These are phyloP conservation scores for Zaprionus taronus DNA, from an alignment of 1,140 invertebrate genomes.

Conservation along the genomic window DNA sequence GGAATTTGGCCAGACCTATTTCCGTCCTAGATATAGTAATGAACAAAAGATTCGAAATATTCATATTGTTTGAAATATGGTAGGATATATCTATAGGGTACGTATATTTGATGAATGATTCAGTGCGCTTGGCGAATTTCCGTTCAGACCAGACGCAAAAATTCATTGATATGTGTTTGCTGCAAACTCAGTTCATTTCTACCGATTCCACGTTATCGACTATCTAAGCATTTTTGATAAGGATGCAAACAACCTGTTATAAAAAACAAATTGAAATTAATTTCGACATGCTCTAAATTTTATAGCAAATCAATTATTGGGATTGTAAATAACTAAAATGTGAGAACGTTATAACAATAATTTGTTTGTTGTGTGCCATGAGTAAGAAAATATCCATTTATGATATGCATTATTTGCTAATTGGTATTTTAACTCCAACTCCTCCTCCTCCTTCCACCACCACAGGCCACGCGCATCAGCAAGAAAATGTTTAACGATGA, in stretches of 20 bases:
- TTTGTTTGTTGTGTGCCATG: not conserved
- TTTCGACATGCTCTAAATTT: slow-evolving; percentile 18
- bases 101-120: slow-evolving; percentile 1
- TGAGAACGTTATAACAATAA: not conserved
- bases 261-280: not conserved
- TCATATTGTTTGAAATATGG: not conserved
- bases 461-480: slow-evolving; percentile 72
- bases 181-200: not conserved
- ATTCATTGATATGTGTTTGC: slow-evolving; percentile 16
- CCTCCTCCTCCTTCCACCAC: slow-evolving; percentile 33
- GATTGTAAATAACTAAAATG: slow-evolving; percentile 15
- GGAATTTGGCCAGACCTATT: not conserved
- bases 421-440: slow-evolving; percentile 39
- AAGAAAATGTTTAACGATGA: slow-evolving; percentile 74
- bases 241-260: slow-evolving; percentile 7
- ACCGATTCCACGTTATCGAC: not conserved
- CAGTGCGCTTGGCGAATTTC: not conserved
- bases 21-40: not conserved
- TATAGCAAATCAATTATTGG: slow-evolving; percentile 17
- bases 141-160: not conserved
- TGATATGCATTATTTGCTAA: slow-evolving; percentile 38
- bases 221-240: slow-evolving; percentile 17
- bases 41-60: not conserved
- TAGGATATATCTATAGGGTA: not conserved
- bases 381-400: not conserved